Base-by-base conservation (phyloP, 2,113 vertebrate species). In the Notarius lentiginosus region DNA sequence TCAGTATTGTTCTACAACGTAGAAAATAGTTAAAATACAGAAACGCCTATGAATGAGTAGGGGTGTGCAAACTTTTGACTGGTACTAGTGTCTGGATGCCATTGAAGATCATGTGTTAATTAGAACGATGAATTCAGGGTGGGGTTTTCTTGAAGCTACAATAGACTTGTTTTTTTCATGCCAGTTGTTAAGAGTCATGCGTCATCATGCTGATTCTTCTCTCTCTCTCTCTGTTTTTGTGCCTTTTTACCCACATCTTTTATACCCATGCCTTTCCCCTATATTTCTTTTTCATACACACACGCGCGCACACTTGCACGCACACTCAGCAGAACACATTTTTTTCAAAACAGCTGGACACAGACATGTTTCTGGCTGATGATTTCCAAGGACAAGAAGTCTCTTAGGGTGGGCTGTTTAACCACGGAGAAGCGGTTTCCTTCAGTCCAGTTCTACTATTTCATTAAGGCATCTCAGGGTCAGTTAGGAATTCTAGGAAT, bases 401-500 rank as follows among this genome's bases (percentile, higher is more conserved):
- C 75, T 63, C 56, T 56, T 80, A 84, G 49, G 82, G 66, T 84
- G 77, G 82, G 82, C 85, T 68, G 68, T 76, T 85, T 14, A 84
- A 86, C 58, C 77, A 84, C 5, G 76, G 85, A 79, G 77, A 76
- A 77, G 88, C 73, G 83, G 88, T 82, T 89, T 89, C 82, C 85
- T 75, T 84, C 76, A 49, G 47, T 61, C 61, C 80, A 11, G 51
- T 82, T 82, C 53, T 76, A 81, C 60, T 75, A 65, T 56, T 87
- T 87, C 83, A 89, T 85, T 85, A 85, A 82, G 27, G 55, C 60
- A 77, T 83, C 79, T 34, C 51, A 75, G 82, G 72, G 82, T 55
- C 79, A 76, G 58, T 84, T 84, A 84, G 58, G 84, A 86, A 81
- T 81, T 65, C 68, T 81, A 84, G 68, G 61, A 89, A 81, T 81